Percentiles rank a stretch among this genome's conserved stretches.
Conservation (phyloP, 2,797 vertebrate species). For the Betta splendens region DNA sequence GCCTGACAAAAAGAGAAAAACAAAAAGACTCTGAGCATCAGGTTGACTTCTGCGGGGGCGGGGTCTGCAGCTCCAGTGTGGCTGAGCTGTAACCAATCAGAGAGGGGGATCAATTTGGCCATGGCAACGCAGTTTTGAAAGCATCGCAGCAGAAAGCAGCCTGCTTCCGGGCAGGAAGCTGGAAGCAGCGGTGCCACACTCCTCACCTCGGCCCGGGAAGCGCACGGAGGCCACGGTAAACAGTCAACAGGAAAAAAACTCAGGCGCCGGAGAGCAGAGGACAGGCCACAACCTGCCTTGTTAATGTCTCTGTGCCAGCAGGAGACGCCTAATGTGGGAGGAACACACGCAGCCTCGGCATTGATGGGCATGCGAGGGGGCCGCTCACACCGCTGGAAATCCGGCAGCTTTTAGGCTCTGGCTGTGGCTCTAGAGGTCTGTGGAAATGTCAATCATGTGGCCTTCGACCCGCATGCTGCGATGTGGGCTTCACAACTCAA, state of each 20-base stretch:
- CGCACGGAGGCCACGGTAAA: constrained; percentile 18
- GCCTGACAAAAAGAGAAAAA: constrained; percentile 61
- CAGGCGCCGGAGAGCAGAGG: constrained; percentile 39
- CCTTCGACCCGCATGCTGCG: constrained; percentile 61
- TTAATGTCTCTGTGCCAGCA: constrained; percentile 64
- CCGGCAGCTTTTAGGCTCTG: constrained; percentile 67
- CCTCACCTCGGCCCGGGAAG: constrained; percentile 17
- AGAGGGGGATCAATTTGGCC: constrained; percentile 21
- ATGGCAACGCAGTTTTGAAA: constrained; percentile 2
- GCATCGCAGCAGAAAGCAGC: not conserved
- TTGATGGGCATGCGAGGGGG: constrained; percentile 68
- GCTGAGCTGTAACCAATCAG: constrained; percentile 29
- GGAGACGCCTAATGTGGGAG: constrained; percentile 57
- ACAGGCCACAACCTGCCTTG: constrained; percentile 55
- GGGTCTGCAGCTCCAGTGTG: constrained; percentile 33
- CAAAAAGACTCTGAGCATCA: constrained; percentile 46
- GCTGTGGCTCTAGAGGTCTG: constrained; percentile 67
- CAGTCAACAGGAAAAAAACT: constrained; percentile 32
- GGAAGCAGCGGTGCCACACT: constrained; percentile 2
- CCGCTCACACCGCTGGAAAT: constrained; percentile 60
- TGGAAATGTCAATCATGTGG: constrained; percentile 73
- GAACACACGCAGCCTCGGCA: constrained; percentile 59
- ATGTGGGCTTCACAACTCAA: constrained; percentile 38
- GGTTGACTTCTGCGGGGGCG: constrained; percentile 58
- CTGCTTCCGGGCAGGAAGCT: not conserved